These are phyloP conservation scores for Muraenolepis orangiensis DNA, from an alignment of 2,797 vertebrate genomes.

Conservation along the genomic window DNA sequence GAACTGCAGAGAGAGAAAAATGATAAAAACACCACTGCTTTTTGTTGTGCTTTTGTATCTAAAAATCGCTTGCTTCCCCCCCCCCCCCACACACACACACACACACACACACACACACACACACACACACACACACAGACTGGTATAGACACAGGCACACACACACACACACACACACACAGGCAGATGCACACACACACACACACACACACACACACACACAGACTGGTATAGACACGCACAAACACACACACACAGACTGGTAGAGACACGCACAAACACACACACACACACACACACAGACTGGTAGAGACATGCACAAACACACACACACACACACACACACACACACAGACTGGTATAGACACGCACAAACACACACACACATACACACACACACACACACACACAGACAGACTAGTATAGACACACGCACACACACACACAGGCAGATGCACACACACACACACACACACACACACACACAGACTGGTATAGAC, in stretches of 20 bases:
- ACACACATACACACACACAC: background rate
- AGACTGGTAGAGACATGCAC: too few species aligned
- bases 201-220: too few species aligned
- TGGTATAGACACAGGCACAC: background rate
- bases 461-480: too few species aligned
- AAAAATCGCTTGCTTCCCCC: background rate
- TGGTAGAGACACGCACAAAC: too few species aligned
- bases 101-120: background rate
- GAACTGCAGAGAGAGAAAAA: constrained; percentile 30
- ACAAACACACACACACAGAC: too few species aligned
- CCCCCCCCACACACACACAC: too few species aligned
- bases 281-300: background rate
- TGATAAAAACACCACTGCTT: background rate
- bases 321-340: too few species aligned
- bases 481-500: too few species aligned
- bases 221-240: too few species aligned
- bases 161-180: background rate
- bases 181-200: too few species aligned
- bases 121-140: background rate
- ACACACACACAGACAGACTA: background rate
- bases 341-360: background rate
- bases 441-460: too few species aligned
- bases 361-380: too few species aligned
- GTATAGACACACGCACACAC: background rate
- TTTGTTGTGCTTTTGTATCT: background rate